Conservation (phyloP, 1,140 invertebrate genomes). For the Armadillidium nasatum region DNA sequence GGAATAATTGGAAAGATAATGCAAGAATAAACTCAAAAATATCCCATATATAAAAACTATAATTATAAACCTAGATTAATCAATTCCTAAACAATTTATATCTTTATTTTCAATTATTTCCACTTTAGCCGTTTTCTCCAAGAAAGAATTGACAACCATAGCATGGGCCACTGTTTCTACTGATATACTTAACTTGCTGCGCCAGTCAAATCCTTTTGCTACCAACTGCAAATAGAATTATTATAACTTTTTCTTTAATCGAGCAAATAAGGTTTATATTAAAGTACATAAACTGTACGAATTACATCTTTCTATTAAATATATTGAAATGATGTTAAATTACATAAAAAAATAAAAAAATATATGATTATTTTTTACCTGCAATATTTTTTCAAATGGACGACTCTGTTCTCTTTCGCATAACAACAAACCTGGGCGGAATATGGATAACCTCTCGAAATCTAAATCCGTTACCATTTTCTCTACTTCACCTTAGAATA, state of each 20-base stretch:
- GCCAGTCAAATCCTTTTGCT: constrained; percentile 42
- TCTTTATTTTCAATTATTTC: neutral
- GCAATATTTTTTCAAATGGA: neutral
- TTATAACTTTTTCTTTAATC: too few species aligned
- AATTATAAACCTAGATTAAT: neutral
- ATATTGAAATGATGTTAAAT: neutral
- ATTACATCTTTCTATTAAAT: neutral
- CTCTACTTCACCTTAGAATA: constrained; percentile 46
- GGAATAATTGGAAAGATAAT: too few species aligned
- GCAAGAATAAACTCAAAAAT: too few species aligned
- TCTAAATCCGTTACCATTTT: constrained; percentile 46
- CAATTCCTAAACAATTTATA: neutral
- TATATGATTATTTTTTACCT: too few species aligned
- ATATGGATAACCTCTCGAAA: constrained; percentile 48
- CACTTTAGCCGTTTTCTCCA: neutral
- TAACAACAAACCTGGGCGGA: constrained; percentile 48
- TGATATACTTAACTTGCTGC: constrained; percentile 38
- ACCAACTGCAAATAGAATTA: constrained; percentile 32
- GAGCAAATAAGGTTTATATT: neutral
- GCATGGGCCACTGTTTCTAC: constrained; percentile 42
- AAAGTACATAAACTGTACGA: neutral
- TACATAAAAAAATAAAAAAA: too few species aligned
- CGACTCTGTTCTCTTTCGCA: constrained; percentile 47
- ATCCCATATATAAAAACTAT: too few species aligned
- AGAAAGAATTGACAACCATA: constrained; percentile 39